Conservation (phyloP, 2,113 vertebrate genomes). For the Catharus fuscescens region DNA sequence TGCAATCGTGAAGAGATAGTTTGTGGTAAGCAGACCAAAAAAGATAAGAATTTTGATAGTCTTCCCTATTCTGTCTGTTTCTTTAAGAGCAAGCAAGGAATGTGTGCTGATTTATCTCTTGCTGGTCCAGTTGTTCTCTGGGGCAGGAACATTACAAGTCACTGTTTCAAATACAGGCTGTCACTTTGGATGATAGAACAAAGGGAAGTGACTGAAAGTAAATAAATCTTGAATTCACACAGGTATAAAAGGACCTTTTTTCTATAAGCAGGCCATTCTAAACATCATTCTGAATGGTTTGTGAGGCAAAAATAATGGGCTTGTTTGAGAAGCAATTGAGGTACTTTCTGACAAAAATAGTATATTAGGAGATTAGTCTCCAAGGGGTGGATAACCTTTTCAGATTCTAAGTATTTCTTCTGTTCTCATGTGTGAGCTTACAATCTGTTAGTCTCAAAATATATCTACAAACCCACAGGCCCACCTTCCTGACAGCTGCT, state of each 20-base stretch:
- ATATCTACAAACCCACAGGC: conserved; percentile 64
- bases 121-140: not conserved
- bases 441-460: conserved; percentile 67
- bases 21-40: not conserved
- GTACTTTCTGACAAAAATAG: conserved; percentile 65
- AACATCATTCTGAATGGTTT: conserved; percentile 66
- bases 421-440: conserved; percentile 61
- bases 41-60: not conserved
- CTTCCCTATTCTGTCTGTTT: not conserved
- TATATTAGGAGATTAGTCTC: conserved; percentile 74
- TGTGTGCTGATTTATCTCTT: not conserved
- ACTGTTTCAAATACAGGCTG: conserved; percentile 30
- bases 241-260: conserved; percentile 45
- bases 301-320: conserved; percentile 61
- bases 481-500: conserved; percentile 74
- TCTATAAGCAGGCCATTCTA: conserved; percentile 64
- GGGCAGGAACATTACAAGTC: conserved; percentile 1
- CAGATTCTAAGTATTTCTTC: conserved; percentile 68
- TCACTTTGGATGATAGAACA: conserved; percentile 36
- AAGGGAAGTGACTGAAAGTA: conserved; percentile 43
- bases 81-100: not conserved
- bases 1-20: not conserved
- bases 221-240: conserved; percentile 62
- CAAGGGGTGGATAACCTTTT: conserved; percentile 67
- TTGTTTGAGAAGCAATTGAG: conserved; percentile 70